Evolutionary conservation across 2,888 invertebrate genomes (phyloP).

Genomic region (Chydorus sphaericus): DNA sequence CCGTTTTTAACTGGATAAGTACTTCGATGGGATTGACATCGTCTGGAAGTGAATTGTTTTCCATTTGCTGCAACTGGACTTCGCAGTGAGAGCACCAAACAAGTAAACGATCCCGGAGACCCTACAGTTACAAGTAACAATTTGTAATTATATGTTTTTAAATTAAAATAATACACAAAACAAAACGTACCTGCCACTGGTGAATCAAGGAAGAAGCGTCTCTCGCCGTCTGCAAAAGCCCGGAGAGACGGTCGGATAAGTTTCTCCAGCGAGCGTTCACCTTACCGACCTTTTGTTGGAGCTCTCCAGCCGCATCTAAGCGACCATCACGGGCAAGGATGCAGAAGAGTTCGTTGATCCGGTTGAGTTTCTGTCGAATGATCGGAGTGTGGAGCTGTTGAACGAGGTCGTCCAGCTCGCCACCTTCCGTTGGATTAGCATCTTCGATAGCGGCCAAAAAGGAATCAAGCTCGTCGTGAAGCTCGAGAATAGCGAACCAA

Average conservation of each 20-base stretch:
- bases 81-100: conserved; percentile 12
- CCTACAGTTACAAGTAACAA: neutral
- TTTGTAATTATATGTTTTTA: neutral
- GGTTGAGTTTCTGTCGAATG: conserved; percentile 7
- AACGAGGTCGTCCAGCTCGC: neutral
- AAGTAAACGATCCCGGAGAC: conserved; percentile 3
- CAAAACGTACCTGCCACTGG: conserved; percentile 5
- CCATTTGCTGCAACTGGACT: neutral
- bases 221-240: neutral
- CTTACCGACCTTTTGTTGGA: conserved; percentile 8
- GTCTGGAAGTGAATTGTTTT: neutral
- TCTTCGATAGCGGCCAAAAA: neutral
- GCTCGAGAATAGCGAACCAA: neutral
- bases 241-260: neutral
- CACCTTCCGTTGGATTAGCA: neutral
- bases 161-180: too few species aligned
- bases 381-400: neutral
- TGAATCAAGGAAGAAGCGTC: conserved; percentile 2
- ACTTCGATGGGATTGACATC: neutral
- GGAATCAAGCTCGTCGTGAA: neutral
- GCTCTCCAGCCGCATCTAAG: conserved; percentile 12
- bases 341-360: conserved; percentile 12
- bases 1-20: neutral
- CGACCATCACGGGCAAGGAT: conserved; percentile 13
- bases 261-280: conserved; percentile 12